phyloP scores from a whole-genome alignment of 2,888 invertebrate genomes.

The Fragum sueziense region DNA sequence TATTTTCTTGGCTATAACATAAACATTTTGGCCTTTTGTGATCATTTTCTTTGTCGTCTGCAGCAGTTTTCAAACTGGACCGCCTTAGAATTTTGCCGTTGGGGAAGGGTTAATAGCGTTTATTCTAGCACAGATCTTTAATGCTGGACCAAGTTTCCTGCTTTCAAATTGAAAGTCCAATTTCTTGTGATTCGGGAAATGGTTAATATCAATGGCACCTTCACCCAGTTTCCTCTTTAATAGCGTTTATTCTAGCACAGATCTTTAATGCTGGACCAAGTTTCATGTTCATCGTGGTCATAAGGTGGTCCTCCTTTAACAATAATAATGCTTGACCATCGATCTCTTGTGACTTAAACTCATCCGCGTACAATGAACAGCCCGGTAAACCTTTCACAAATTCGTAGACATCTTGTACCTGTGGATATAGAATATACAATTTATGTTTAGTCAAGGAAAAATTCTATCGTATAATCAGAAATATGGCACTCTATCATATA shows the following conservation, averaged over 20 bases:
- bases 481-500: too few relatives aligned
- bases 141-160: constrained; percentile 97
- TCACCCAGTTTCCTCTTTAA: constrained; percentile 70
- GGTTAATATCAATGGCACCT: too few relatives aligned
- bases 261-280: constrained; percentile 97
- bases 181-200: too few relatives aligned
- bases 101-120: constrained; percentile 70
- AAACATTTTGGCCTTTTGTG: too few relatives aligned
- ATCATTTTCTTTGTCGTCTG: too few relatives aligned
- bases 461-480: too few relatives aligned
- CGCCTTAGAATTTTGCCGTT: background rate
- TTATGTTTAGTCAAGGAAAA: too few relatives aligned
- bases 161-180: too few relatives aligned
- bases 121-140: constrained; percentile 97
- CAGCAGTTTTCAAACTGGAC: too few relatives aligned
- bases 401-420: constrained; percentile 94
- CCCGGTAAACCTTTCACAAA: constrained; percentile 94
- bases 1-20: too few relatives aligned
- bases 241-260: constrained; percentile 90
- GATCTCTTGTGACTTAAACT: constrained; percentile 96
- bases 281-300: constrained; percentile 97
- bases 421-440: constrained; percentile 65
- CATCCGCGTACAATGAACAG: constrained; percentile 95
- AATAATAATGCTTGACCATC: constrained; percentile 97
- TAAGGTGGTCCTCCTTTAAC: constrained; percentile 96